phyloP scores from a whole-genome alignment of 2,888 invertebrate species.

The Dusona sp. region DNA sequence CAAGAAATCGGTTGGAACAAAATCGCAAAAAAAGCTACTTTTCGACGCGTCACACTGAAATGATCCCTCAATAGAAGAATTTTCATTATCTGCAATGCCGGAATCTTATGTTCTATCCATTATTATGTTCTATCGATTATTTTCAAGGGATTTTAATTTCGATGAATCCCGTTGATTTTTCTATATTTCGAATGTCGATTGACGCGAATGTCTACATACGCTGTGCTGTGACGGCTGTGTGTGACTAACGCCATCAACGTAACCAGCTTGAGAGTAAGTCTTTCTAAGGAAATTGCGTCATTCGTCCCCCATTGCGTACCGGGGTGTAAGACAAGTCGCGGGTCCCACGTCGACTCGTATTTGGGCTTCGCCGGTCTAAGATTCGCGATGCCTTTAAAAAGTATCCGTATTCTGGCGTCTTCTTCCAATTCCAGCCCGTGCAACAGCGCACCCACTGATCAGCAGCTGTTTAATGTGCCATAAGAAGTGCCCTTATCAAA shows the following conservation, averaged over 20 bases:
- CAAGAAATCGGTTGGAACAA: too few species aligned
- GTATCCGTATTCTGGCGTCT: conserved; percentile 9
- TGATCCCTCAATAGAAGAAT: too few species aligned
- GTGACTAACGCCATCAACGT: conserved; percentile 51
- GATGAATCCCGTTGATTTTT: conserved; percentile 14
- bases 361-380: not conserved
- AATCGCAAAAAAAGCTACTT: too few species aligned
- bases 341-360: not conserved
- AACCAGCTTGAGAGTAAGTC: conserved; percentile 36
- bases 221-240: too few species aligned
- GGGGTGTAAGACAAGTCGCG: not conserved
- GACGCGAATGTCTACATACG: conserved; percentile 49
- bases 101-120: too few species aligned
- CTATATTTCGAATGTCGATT: conserved; percentile 53
- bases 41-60: too few species aligned
- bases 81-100: too few species aligned
- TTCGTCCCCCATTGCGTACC: conserved; percentile 19
- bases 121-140: too few species aligned
- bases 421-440: conserved; percentile 1
- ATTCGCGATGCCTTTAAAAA: conserved; percentile 18
- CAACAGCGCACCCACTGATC: conserved; percentile 2
- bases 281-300: conserved; percentile 30
- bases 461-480: too few species aligned
- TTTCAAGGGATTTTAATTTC: conserved; percentile 66
- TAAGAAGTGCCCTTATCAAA: too few species aligned